Evolutionary conservation across 2,113 vertebrate species (phyloP), one percentile per base, ranked within the genome.

Genomic region (Tyrannus savana): DNA sequence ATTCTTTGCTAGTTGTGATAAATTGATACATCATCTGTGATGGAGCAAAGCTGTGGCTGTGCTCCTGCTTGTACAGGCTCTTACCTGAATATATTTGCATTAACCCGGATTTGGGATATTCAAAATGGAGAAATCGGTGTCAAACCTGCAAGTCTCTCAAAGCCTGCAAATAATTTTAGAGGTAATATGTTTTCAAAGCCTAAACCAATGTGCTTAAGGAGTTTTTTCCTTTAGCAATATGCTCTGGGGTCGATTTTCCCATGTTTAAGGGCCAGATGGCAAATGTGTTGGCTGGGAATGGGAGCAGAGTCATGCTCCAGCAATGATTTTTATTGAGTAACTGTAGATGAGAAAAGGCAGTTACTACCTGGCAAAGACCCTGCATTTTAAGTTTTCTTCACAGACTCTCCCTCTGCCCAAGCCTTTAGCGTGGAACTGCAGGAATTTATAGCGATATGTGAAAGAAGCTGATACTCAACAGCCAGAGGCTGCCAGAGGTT

Each of bases 311-410:
- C 85, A 33, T 83, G 94, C 82, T 77, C 92, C 88, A 92, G 90
- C 88, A 74, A 80, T 90, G 92, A 83, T 86, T 92, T 94, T 93
- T 96, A 90, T 84, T 85, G 92, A 94, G 85, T 85, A 95, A 71
- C 86, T 92, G 15, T 1, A 59, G 94, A 88, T 44, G 90, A 86
- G 86, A 71, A 86, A 77, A 88, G 79, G 84, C 90, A 92, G 90
- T 62, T 90, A 78, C 52, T 18, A 52, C 76, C 83, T 95, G 95
- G 94, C 92, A 89, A 56, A 88, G 68, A 37, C 58, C 30, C 59
- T 71, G 63, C 80, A 74, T 90, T 94, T 89, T 71, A 64, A 82
- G 74, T 82, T 87, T 89, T 63, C 76, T 81, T 92, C 86, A 52
- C 68, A 62, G 72, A 90, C 86, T 81, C 67, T n/a, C 75, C 46